Percentiles rank a stretch among this genome's conserved stretches.
Evolutionary conservation across 2,888 invertebrate species (phyloP).

Genomic region (Euspilapteryx auroguttella): DNA sequence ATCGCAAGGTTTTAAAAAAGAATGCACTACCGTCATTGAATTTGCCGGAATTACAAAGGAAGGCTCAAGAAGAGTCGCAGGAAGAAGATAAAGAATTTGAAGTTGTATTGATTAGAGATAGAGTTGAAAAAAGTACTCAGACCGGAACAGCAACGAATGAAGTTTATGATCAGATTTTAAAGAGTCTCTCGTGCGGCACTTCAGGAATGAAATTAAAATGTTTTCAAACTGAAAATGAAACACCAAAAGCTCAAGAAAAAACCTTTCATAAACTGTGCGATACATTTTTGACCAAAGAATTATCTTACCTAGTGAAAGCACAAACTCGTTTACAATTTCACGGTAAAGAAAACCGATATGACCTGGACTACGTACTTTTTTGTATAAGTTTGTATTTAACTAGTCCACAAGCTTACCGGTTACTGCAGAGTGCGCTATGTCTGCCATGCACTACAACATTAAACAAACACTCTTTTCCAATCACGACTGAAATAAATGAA

Average conservation of each 20-base stretch:
- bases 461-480: slow-evolving; percentile 1
- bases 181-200: not conserved
- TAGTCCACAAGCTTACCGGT: slow-evolving; percentile 6
- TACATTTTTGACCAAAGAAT: slow-evolving; percentile 1
- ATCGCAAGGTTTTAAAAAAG: not conserved
- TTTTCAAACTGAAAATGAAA: not conserved
- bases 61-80: not conserved
- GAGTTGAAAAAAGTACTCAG: not conserved
- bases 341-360: slow-evolving; percentile 4
- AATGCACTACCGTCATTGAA: not conserved
- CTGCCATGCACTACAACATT: slow-evolving; percentile 5
- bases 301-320: not conserved
- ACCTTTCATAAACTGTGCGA: slow-evolving; percentile 1
- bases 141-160: not conserved
- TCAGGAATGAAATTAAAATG: not conserved
- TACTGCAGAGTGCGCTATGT: slow-evolving; percentile 3
- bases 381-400: slow-evolving; percentile 7
- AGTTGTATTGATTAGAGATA: not conserved
- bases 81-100: not conserved
- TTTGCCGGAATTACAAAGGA: not conserved
- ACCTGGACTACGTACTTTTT: slow-evolving; percentile 5
- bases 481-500: slow-evolving; percentile 1
- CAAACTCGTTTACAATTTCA: slow-evolving; percentile 1
- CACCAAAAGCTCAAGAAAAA: no score
- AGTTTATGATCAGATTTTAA: not conserved